Conservation (phyloP, 2,888 invertebrate species). For the Syrista parreyssii region DNA sequence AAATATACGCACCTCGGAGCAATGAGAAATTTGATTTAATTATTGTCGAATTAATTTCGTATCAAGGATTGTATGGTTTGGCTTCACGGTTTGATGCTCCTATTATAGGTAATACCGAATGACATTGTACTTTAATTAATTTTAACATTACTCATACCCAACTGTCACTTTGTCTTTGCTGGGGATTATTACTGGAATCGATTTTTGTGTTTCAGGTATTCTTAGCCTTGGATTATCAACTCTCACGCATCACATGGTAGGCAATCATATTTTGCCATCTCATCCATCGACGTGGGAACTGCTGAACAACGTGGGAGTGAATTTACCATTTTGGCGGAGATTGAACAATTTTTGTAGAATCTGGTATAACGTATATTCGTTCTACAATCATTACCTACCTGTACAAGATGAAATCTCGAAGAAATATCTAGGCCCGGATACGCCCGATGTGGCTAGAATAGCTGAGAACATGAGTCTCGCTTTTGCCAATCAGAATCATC, state of each 20-base stretch:
- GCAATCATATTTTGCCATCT: conserved; percentile 62
- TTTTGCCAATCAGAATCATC: conserved; percentile 37
- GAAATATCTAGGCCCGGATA: conserved; percentile 53
- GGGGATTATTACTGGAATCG: too few species aligned
- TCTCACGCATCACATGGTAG: conserved; percentile 68
- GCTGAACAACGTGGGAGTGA: background rate
- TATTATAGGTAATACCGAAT: conserved; percentile 60
- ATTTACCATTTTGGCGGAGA: conserved; percentile 12
- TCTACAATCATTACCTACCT: background rate
- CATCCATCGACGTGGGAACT: conserved; percentile 59
- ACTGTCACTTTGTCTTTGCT: too few species aligned
- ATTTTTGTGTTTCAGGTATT: conserved; percentile 50
- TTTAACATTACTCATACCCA: too few species aligned
- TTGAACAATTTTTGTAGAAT: background rate
- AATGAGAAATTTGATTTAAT: conserved; percentile 70
- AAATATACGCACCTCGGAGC: conserved; percentile 5
- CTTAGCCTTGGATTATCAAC: conserved; percentile 68
- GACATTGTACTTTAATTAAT: too few species aligned
- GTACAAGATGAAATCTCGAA: conserved; percentile 19
- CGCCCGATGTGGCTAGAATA: conserved; percentile 54
- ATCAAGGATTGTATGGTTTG: conserved; percentile 68
- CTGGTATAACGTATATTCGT: background rate
- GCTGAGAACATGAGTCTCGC: conserved; percentile 41
- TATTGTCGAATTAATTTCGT: conserved; percentile 68
- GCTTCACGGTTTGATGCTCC: conserved; percentile 70